Evolutionary conservation across 92 coral and sea anemone species (phyloP), one percentile per base, ranked within the genome.

Genomic region (Bergia sp.): DNA sequence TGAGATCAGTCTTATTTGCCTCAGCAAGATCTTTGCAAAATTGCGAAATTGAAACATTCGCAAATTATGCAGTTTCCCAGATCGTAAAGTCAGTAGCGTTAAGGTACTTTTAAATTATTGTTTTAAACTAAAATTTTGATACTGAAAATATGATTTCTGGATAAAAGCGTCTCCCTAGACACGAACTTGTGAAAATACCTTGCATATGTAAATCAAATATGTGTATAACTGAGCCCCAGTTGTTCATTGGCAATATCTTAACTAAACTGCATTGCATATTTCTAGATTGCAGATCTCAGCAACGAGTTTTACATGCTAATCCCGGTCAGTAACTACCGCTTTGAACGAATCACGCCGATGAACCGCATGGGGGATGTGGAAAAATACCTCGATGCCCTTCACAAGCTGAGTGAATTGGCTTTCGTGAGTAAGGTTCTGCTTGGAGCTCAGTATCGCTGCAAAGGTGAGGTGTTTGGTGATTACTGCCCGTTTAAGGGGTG

Each of bases 281-380:
- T 86, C 37, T 81, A 95, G 98, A 85, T 93, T 76, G 95, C 93
- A 18, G 98, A 93, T 11, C 96, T 95, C 18, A 95, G 95, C 53
- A 95, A 93, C 86, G 84, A 92, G 23, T 95, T 93, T 87, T 95
- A 92, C 90, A 95, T 92, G 96, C 73, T 95, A 75, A 76, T 95
- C 3, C 98, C 98, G 0, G 77, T 93, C 88, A 92, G 96, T 11
- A 53, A 82, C 50, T 95, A 93, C 88, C 80, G 91, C 0, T 95
- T 85, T 83, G 98, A 95, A 81, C 89, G 86, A 61, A 95, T 95
- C 77, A 41, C 38, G 66, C 98, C 98, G 7, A 69, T 95, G 82
- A 95, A 95, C 82, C 76, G 85, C 29, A 82, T 86, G 79, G 2
- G 8, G 1, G 81, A 82, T 0, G 85, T 95, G 10, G 92, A 95